Evolutionary conservation across 2,888 invertebrate genomes (phyloP), one percentile per base, ranked within the genome.

Genomic region (Nipponacmea schrenckii): DNA sequence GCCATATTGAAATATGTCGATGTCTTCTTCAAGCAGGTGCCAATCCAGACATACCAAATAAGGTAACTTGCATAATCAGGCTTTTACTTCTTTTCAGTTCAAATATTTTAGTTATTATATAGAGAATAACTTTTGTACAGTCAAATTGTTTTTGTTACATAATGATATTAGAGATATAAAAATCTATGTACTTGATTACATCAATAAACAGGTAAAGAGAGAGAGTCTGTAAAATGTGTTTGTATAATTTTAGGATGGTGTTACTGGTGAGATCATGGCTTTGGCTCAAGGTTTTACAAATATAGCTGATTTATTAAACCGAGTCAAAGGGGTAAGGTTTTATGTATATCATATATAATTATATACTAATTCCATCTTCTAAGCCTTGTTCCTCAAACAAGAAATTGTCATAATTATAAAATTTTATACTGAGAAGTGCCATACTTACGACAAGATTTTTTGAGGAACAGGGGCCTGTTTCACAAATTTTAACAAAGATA

Each of bases 181-280:
- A n/a, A n/a, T n/a, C n/a, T n/a, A n/a, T n/a, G n/a, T n/a, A n/a
- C n/a, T n/a, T n/a, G n/a, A n/a, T n/a, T n/a, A n/a, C n/a, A n/a
- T n/a, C n/a, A n/a, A n/a, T n/a, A n/a, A n/a, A n/a, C n/a, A n/a
- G n/a, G n/a, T n/a, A n/a, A n/a, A n/a, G n/a, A n/a, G n/a, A n/a
- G n/a, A 46, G 62, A 68, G 64, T 65, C 15, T 20, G 39, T n/a
- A 27, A 27, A n/a, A 15, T 7, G 31, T 17, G 62, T 26, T 27
- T 46, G 20, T 67, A 24, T 67, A 15, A 17, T 78, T 79, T 14
- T 77, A 90, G 81, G 93, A 93, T 85, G 93, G 93, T 68, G 92
- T 94, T 69, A 91, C 93, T 64, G 93, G 94, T 5, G 94, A 94
- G 84, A 93, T 94, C 62, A 93, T 93, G 79, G 94, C 94, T n/a